Percentiles rank a stretch among this genome's conserved stretches.
Conservation (phyloP, 2,888 invertebrate genomes). For the Ophion costatus region DNA sequence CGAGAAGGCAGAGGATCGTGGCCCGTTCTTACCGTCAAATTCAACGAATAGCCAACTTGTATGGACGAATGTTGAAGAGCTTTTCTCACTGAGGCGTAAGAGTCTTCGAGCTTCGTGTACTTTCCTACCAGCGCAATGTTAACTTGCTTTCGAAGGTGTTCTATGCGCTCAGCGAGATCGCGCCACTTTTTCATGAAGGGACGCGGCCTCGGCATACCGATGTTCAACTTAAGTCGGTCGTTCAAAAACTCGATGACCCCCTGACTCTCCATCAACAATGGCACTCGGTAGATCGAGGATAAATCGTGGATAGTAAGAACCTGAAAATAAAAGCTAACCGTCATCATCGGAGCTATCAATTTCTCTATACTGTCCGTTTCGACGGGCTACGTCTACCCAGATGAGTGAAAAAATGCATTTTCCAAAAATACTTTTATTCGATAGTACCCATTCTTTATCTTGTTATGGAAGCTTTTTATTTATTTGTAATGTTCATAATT, state of each 20-base stretch:
- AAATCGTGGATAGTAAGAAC: conserved; percentile 98
- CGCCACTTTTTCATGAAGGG: conserved; percentile 95
- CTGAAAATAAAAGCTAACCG: conserved; percentile 82
- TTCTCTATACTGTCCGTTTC: conserved; percentile 1
- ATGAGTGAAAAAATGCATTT: no score
- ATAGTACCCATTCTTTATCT: no score
- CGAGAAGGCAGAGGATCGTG: no score
- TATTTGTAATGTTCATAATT: no score
- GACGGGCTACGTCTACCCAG: not conserved
- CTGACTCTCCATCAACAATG: conserved; percentile 95
- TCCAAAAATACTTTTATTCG: no score
- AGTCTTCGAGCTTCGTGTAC: conserved; percentile 97
- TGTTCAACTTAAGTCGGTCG: conserved; percentile 90
- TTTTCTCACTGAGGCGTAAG: conserved; percentile 98
- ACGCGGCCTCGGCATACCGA: conserved; percentile 87
- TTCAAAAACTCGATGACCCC: conserved; percentile 94
- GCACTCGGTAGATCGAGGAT: conserved; percentile 97
- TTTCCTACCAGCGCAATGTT: conserved; percentile 97
- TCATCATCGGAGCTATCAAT: not conserved
- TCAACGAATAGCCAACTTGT: conserved; percentile 92
- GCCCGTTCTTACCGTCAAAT: conserved; percentile 86
- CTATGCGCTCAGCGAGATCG: conserved; percentile 93
- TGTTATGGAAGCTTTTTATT: no score
- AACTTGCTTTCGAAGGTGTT: conserved; percentile 93
- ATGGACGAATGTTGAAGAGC: conserved; percentile 97